Evolutionary conservation across 2,797 vertebrate genomes (phyloP), one percentile per base, ranked within the genome.

Genomic region (Pseudopleuronectes americanus): DNA sequence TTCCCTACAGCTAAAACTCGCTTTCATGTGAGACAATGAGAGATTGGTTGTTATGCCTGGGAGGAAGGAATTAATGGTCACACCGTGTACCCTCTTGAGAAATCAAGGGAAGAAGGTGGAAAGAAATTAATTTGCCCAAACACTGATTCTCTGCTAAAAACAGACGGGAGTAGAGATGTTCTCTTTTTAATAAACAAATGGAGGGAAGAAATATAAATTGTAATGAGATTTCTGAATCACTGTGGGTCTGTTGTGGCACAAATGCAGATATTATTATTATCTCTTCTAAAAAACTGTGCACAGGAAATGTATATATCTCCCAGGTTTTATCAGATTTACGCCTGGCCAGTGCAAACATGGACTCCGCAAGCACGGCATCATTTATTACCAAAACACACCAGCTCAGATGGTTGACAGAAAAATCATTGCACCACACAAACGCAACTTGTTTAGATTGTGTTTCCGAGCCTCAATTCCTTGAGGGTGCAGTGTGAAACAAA

Each of bases 401-500:
- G 78, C 67, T 53, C 47, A 85, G 80, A 80, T 74, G 52, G 76
- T 48, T 75, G 85, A 89, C 86, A 84, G 82, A 47, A 83, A 89
- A 89, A 87, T 85, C 76, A 81, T 62, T 83, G 78, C 19, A 0
- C 62, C 67, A 69, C 77, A 79, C 76, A 84, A 85, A 89, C 79
- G 84, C 41, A 79, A 79, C 73, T 48, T 77, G 45, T 74, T 79
- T 71, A 49, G 73, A 81, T 78, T 77, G 79, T 84, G 77, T 85
- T 85, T 87, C 84, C 83, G 82, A 73, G 76, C 72, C 56, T 59
- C 63, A 61, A 53, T 79, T 89, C 83, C 86, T 88, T 13, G 65
- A 74, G 84, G 89, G 83, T 62, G 74, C 28, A 67, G 75, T 43
- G 82, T 73, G 81, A 87, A 84, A 87, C 87, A 85, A 84, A 90